Conservation (phyloP, 2,113 vertebrate species). For the Trochalopteron elliotii region DNA sequence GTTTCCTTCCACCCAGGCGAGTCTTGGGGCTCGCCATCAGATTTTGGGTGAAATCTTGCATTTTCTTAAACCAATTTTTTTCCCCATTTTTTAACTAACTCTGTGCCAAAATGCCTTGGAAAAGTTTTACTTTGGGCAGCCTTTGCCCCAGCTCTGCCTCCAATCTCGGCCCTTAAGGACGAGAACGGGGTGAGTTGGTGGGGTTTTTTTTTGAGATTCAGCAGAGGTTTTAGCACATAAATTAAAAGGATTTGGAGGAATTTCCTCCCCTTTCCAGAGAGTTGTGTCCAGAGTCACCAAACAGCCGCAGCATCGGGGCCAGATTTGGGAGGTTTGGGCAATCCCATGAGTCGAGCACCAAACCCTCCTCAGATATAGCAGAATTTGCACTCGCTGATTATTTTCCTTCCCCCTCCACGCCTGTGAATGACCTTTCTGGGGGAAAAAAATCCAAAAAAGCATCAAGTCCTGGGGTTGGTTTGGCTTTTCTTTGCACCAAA, state of each 20-base stretch:
- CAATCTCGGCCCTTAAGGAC: background rate
- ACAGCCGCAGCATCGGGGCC: rapidly evolving
- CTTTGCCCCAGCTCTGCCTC: background rate
- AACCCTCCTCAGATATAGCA: background rate
- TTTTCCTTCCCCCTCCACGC: background rate
- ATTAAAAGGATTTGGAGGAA: slow-evolving; percentile 20
- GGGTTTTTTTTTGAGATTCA: background rate
- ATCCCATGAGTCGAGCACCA: background rate
- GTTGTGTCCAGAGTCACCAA: background rate
- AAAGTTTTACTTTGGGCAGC: background rate
- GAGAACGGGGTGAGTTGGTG: background rate
- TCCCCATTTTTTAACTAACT: background rate
- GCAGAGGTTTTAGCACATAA: background rate
- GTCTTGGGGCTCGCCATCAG: background rate
- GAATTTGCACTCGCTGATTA: background rate
- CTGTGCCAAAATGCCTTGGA: background rate
- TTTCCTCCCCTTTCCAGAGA: background rate
- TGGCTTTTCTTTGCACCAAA: background rate
- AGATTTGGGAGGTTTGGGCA: background rate
- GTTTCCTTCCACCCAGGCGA: background rate
- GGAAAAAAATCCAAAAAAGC: background rate
- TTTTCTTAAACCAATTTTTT: background rate
- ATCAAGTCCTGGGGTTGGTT: background rate
- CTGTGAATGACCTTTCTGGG: background rate
- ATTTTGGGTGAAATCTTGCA: background rate